These are phyloP conservation scores for Oscheius myriophilus DNA, from an alignment of 2,888 invertebrate species.

Conservation along the genomic window DNA sequence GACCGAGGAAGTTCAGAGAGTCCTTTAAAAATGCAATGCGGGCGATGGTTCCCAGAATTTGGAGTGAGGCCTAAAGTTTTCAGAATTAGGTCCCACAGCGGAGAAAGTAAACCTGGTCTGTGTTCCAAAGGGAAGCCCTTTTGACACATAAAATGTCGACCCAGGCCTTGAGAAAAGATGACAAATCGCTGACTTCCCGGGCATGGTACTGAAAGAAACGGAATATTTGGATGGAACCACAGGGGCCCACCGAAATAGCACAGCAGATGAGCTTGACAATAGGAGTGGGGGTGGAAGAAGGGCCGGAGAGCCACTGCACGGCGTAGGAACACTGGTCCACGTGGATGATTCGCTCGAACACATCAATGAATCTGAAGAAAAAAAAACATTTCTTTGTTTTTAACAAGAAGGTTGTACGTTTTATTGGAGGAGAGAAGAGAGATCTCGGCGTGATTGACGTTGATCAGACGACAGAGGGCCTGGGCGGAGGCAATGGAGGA, in stretches of 20 bases:
- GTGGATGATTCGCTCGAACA: constrained; percentile 62
- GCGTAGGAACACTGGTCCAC: constrained; percentile 65
- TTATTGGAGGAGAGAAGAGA: constrained; percentile 38
- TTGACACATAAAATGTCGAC: constrained; percentile 39
- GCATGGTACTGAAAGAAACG: constrained; percentile 34
- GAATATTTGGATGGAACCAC: background rate
- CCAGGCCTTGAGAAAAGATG: constrained; percentile 46
- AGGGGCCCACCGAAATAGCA: constrained; percentile 52
- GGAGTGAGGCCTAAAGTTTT: constrained; percentile 48
- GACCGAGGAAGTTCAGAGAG: constrained; percentile 43
- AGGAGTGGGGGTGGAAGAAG: constrained; percentile 62
- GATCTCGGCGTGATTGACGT: constrained; percentile 35
- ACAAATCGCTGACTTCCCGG: constrained; percentile 29
- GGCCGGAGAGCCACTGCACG: constrained; percentile 61
- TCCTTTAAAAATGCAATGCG: constrained; percentile 58
- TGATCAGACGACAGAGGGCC: constrained; percentile 41
- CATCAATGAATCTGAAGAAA: constrained; percentile 56
- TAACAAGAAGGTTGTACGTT: constrained; percentile 28
- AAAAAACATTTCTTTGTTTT: background rate
- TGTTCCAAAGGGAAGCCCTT: constrained; percentile 43
- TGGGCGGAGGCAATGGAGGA: constrained; percentile 47
- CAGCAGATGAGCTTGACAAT: constrained; percentile 58
- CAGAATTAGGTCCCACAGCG: background rate
- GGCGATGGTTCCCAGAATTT: constrained; percentile 57
- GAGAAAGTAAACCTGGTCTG: constrained; percentile 32